Evolutionary conservation across 2,888 invertebrate genomes (phyloP).

Genomic region (Lamellibrachia satsuma): DNA sequence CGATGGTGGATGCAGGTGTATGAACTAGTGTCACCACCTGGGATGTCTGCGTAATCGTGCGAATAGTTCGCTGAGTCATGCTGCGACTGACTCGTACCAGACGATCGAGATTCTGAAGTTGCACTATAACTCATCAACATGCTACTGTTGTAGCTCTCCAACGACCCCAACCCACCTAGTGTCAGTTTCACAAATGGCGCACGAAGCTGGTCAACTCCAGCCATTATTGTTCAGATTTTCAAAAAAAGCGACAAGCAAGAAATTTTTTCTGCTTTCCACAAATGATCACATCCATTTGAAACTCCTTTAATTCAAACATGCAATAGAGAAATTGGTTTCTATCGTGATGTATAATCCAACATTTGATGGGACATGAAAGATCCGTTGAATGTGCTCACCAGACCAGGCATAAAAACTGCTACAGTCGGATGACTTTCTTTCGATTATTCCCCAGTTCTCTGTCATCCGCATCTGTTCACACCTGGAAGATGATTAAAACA

Average conservation of each 20-base stretch:
- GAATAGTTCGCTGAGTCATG: not conserved
- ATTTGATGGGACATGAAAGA: not conserved
- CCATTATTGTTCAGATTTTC: not conserved
- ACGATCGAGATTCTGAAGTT: not conserved
- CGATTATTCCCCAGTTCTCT: not conserved
- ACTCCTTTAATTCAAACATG: not conserved
- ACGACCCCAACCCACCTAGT: not conserved
- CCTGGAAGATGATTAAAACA: constrained; percentile 13
- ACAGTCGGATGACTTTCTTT: not conserved
- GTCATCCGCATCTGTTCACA: not conserved
- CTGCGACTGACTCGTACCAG: not conserved
- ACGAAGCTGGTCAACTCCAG: not conserved
- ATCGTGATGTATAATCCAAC: not conserved
- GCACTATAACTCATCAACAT: not conserved
- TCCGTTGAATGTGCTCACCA: not conserved
- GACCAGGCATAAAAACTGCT: not conserved
- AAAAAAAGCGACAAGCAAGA: not conserved
- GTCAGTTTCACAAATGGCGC: not conserved
- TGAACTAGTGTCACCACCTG: constrained; percentile 7
- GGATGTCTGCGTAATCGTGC: not conserved
- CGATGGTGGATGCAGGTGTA: not conserved
- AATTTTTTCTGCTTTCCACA: not conserved
- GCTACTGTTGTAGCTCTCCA: not conserved
- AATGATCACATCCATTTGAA: not conserved
- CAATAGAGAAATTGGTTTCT: not conserved